Conservation (phyloP, 1,140 invertebrate species). For the Lepidurus arcticus region DNA sequence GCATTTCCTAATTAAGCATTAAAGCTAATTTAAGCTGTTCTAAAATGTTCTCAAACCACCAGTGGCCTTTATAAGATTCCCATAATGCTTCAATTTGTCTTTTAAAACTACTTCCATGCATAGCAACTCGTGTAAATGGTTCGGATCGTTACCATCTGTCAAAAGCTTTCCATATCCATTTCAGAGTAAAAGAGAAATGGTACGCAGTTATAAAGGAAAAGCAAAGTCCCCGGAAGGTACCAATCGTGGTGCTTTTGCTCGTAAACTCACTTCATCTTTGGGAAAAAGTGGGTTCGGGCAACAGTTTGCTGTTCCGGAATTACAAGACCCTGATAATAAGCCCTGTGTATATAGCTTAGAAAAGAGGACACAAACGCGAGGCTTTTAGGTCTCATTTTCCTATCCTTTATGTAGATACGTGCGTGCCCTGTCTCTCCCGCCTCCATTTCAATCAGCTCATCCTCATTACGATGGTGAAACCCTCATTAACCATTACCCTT, state of each 20-base stretch:
- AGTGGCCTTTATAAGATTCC: not conserved
- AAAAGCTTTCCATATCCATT: not conserved
- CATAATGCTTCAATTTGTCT: slow-evolving; percentile 4
- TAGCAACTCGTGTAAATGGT: not conserved
- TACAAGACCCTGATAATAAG: no score
- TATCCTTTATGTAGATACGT: not conserved
- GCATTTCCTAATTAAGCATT: no score
- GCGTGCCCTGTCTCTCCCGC: not conserved
- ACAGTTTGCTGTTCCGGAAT: no score
- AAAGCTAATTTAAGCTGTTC: not conserved
- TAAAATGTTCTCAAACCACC: no score
- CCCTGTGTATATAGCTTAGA: not conserved
- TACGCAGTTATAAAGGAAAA: not conserved
- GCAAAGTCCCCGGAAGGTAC: not conserved
- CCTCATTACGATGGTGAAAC: not conserved
- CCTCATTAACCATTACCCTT: not conserved
- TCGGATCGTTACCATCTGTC: slow-evolving; percentile 5
- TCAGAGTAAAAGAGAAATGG: not conserved
- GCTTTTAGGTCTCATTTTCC: not conserved
- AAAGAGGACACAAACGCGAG: not conserved
- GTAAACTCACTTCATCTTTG: no score
- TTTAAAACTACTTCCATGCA: not conserved
- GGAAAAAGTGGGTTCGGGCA: no score
- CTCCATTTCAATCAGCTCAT: slow-evolving; percentile 9
- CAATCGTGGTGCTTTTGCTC: not conserved